Evolutionary conservation across 1,140 invertebrate species (phyloP).

Genomic region (Lasioglossum baleicum): DNA sequence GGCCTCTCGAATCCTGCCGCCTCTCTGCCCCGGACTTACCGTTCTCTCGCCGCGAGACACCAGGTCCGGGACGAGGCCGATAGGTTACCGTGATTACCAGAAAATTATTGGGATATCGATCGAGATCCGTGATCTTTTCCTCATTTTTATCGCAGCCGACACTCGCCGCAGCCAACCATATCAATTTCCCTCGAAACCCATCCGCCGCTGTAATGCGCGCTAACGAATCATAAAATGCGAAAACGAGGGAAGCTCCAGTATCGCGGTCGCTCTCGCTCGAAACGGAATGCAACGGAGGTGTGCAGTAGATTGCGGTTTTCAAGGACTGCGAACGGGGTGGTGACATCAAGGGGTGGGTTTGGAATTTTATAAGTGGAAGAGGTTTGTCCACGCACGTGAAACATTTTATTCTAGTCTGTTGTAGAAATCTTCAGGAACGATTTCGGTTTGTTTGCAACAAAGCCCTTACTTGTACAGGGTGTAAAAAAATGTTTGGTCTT

Average conservation of each 20-base stretch:
- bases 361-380: no score
- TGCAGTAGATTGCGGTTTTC: no score
- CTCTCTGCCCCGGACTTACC: background rate
- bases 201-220: constrained; percentile 24
- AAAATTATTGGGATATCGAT: constrained; percentile 72
- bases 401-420: no score
- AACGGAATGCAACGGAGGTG: no score
- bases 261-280: background rate
- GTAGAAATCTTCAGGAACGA: no score
- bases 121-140: constrained; percentile 41
- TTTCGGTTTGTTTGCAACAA: no score
- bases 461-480: no score
- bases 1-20: background rate
- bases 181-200: constrained; percentile 47
- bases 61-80: constrained; percentile 42
- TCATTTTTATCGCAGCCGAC: constrained; percentile 9
- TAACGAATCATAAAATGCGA: constrained; percentile 58
- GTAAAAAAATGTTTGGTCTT: no score
- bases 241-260: constrained; percentile 28
- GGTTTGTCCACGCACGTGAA: no score
- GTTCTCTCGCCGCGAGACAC: background rate
- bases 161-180: constrained; percentile 21
- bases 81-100: constrained; percentile 67
- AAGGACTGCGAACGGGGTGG: no score
- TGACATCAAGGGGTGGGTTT: no score